These are phyloP conservation scores for Salvelinus alpinus DNA, from an alignment of 2,113 vertebrate species.

Conservation along the genomic window DNA sequence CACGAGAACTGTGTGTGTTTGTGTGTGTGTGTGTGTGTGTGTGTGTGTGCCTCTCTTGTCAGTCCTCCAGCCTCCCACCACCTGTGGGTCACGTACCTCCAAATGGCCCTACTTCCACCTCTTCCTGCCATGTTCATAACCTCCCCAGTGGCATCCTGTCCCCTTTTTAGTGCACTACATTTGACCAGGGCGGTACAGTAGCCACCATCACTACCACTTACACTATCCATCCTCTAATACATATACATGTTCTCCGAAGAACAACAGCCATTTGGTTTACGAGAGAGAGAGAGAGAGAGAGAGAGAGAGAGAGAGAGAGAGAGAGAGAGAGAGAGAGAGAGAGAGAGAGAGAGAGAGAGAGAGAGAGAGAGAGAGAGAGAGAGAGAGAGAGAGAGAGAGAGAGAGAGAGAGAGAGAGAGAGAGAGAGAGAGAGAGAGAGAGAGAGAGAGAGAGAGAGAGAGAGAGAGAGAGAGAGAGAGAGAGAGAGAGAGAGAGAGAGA, in stretches of 20 bases:
- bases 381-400: too few relatives aligned
- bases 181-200: too few relatives aligned
- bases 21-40: not conserved
- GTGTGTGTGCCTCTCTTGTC: not conserved
- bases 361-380: not conserved
- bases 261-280: not conserved
- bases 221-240: too few relatives aligned
- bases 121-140: not conserved
- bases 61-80: slow-evolving; percentile 4
- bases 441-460: too few relatives aligned
- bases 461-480: too few relatives aligned
- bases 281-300: not conserved
- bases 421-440: too few relatives aligned
- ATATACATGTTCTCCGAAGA: not conserved
- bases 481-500: too few relatives aligned
- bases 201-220: too few relatives aligned
- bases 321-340: not conserved
- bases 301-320: not conserved
- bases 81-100: not conserved
- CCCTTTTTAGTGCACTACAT: not conserved
- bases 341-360: not conserved
- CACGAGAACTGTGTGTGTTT: not conserved
- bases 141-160: too few relatives aligned
- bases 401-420: too few relatives aligned
- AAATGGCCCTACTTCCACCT: not conserved